phyloP scores from a whole-genome alignment of 2,113 vertebrate species.

The Bos indicus region DNA sequence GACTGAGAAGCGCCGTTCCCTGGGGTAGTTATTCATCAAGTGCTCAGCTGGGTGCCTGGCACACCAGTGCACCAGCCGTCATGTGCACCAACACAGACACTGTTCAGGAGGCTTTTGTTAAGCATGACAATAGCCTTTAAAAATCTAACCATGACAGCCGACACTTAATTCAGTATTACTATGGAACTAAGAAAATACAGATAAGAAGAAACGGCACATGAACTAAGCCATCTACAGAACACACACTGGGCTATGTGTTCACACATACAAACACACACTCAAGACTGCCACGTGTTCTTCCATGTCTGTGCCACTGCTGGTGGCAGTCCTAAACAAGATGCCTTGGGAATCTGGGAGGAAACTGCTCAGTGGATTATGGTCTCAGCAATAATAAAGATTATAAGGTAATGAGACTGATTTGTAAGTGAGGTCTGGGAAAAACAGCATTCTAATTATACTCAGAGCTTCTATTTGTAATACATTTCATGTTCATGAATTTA shows the following conservation, averaged over 20 bases:
- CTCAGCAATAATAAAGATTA: neutral
- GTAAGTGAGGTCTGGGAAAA: neutral
- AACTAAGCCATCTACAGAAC: neutral
- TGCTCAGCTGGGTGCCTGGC: neutral
- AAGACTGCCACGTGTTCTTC: too few species aligned
- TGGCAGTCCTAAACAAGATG: neutral
- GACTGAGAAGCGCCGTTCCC: neutral
- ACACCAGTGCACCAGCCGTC: neutral
- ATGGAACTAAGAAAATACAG: neutral
- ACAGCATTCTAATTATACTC: neutral
- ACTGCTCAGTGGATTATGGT: neutral
- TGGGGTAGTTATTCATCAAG: neutral
- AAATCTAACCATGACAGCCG: neutral
- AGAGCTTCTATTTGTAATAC: neutral
- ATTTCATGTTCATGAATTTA: neutral
- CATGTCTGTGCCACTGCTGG: neutral
- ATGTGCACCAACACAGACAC: neutral
- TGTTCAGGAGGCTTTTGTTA: neutral
- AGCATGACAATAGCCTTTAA: neutral
- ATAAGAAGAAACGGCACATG: neutral
- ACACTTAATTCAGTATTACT: neutral
- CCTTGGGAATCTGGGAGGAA: neutral
- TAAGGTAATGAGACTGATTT: neutral
- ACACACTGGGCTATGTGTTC: neutral
- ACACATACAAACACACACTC: too few species aligned